Conservation (phyloP, 2,797 vertebrate genomes). For the Poliocrania exsul region DNA sequence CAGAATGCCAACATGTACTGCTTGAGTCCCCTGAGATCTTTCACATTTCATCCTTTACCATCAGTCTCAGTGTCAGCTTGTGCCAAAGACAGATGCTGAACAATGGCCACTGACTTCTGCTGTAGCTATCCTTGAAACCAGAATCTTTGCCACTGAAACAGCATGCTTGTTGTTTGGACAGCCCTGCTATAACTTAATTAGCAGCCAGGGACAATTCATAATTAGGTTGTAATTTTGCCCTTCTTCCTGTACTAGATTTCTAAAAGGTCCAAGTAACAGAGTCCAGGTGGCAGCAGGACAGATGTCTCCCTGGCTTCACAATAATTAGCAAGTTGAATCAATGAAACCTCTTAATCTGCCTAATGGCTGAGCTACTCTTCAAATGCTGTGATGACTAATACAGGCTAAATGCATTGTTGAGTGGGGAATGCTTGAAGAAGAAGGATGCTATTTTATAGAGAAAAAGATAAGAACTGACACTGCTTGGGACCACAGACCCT, state of each 20-base stretch:
- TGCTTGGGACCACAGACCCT: not conserved
- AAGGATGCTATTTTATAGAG: not conserved
- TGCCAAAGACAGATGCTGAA: not conserved
- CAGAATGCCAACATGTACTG: not conserved
- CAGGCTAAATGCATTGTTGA: accelerated
- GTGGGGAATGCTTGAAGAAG: not conserved
- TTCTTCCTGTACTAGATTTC: not conserved
- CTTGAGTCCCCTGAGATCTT: not conserved
- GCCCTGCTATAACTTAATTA: not conserved
- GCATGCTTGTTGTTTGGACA: not conserved
- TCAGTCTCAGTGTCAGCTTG: not conserved
- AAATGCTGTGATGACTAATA: not conserved
- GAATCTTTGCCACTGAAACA: not conserved
- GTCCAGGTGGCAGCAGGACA: not conserved
- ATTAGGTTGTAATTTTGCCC: not conserved
- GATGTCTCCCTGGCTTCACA: not conserved
- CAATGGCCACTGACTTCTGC: not conserved
- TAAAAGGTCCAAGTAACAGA: not conserved
- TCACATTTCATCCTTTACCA: not conserved
- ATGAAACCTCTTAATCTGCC: not conserved
- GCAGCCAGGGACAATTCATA: not conserved
- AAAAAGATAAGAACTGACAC: not conserved
- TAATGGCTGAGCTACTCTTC: not conserved
- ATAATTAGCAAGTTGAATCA: not conserved
- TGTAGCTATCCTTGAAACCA: not conserved